phyloP scores from a whole-genome alignment of 2,797 vertebrate species.

The Trachops cirrhosus region DNA sequence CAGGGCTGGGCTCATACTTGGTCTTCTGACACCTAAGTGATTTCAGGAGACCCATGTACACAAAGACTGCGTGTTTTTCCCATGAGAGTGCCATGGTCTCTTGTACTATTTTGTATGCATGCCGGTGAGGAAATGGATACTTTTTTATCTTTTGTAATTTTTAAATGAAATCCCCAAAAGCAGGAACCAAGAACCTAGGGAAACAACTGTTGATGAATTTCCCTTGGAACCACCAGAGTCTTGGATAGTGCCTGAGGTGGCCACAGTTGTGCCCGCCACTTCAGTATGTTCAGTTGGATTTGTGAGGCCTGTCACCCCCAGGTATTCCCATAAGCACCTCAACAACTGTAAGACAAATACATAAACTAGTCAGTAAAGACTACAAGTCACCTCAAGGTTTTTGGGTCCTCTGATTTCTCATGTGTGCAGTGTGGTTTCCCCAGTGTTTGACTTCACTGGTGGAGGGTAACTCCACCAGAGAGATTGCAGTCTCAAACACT shows the following conservation, averaged over 20 bases:
- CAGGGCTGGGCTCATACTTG: background rate
- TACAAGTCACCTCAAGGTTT: background rate
- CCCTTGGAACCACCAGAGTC: background rate
- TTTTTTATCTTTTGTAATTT: conserved; percentile 38
- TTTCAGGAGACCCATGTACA: background rate
- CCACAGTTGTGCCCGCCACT: background rate
- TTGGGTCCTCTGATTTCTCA: background rate
- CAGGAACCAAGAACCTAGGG: background rate
- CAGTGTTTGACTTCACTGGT: background rate
- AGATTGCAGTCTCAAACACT: background rate
- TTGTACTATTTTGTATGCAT: background rate
- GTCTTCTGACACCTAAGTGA: background rate
- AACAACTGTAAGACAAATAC: background rate
- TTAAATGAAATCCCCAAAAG: background rate
- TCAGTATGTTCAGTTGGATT: background rate
- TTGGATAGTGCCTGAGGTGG: background rate
- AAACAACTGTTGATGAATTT: conserved; percentile 16
- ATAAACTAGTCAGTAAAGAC: background rate
- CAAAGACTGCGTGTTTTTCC: background rate
- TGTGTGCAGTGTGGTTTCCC: background rate
- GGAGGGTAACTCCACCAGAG: background rate
- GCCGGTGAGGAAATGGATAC: background rate
- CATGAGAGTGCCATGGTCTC: background rate
- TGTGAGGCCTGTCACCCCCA: background rate
- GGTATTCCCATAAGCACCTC: background rate